These are phyloP conservation scores for Alectoris magna DNA, from an alignment of 2,797 vertebrate genomes.

Conservation along the genomic window DNA sequence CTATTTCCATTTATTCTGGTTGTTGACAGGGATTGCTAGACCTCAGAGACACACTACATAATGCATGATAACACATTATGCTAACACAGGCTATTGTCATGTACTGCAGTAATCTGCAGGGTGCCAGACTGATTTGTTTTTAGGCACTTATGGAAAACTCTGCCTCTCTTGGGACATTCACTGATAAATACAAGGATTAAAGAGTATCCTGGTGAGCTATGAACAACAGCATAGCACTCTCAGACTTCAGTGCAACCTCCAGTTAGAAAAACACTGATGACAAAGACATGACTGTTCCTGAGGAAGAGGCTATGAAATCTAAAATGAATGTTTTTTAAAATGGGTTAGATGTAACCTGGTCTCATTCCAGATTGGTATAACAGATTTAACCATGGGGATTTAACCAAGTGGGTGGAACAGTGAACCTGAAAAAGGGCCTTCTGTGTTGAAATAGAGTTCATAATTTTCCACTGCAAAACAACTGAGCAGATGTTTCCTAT, in stretches of 20 bases:
- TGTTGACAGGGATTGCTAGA: constrained; percentile 40
- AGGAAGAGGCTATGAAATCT: constrained; percentile 8
- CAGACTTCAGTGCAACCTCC: not conserved
- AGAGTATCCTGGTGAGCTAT: not conserved
- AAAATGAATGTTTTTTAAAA: not conserved
- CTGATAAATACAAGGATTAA: not conserved
- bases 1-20: constrained; percentile 23
- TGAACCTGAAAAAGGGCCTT: not conserved
- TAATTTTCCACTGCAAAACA: constrained; percentile 34
- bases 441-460: constrained; percentile 2
- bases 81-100: constrained; percentile 12
- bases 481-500: not conserved
- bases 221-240: not conserved
- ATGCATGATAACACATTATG: not conserved
- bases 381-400: not conserved
- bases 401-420: not conserved
- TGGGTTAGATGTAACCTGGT: not conserved
- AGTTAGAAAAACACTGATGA: not conserved
- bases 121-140: not conserved
- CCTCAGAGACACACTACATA: constrained; percentile 4
- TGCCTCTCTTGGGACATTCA: not conserved
- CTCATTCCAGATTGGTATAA: not conserved
- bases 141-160: not conserved
- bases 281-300: not conserved
- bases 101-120: not conserved